Percentiles rank a stretch among this genome's conserved stretches.
phyloP scores from a whole-genome alignment of 2,113 vertebrate species.

The Cranoglanis bouderius region DNA sequence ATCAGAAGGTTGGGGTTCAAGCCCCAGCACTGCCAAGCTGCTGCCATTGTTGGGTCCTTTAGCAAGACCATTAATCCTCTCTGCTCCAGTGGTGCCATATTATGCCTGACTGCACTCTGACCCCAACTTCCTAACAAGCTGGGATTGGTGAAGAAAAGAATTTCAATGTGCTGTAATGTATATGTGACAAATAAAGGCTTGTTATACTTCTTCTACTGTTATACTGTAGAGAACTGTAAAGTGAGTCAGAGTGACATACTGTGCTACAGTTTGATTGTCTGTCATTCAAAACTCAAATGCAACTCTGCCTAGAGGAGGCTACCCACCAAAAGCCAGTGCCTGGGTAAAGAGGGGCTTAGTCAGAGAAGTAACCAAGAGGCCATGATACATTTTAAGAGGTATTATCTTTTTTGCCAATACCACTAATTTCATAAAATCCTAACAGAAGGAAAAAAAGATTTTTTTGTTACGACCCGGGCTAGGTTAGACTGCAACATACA shows the following conservation, averaged over 20 bases:
- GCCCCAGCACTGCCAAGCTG: neutral
- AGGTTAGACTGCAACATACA: too few species aligned
- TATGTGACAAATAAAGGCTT: too few species aligned
- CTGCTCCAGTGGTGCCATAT: too few species aligned
- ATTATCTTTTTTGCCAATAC: neutral
- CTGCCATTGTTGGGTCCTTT: too few species aligned
- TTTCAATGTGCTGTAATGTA: too few species aligned
- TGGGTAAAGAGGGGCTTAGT: neutral
- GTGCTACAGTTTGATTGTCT: neutral
- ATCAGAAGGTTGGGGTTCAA: neutral
- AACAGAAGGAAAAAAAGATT: neutral
- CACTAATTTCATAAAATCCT: neutral
- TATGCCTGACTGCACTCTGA: too few species aligned
- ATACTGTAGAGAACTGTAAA: neutral
- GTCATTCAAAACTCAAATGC: neutral
- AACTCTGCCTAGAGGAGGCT: neutral
- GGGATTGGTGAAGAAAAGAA: too few species aligned
- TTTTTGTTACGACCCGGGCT: too few species aligned
- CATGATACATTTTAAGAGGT: neutral
- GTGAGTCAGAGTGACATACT: neutral
- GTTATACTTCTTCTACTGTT: too few species aligned
- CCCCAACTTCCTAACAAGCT: too few species aligned
- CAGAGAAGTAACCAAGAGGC: too few species aligned
- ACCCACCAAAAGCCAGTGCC: neutral
- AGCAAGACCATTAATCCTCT: too few species aligned